Base-by-base conservation (phyloP, 2,113 vertebrate species). In the Erythrocebus patas region DNA sequence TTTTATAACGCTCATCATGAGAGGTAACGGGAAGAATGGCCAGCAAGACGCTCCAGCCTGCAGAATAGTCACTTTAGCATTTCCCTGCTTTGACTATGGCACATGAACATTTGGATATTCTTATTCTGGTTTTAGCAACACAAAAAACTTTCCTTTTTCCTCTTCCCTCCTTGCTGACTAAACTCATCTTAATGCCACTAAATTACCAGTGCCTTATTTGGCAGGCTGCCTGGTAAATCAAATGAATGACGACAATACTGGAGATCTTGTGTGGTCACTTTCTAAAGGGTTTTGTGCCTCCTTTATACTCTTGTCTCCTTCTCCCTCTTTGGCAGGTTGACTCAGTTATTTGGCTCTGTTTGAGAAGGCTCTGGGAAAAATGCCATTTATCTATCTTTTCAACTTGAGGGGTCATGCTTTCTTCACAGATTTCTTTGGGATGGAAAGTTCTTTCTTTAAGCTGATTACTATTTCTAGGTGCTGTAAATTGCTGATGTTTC, bases 351-450 rank as follows among this genome's bases (percentile, higher is more conserved):
- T 96, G 96, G 20, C 73, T 95, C 32, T 64, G 12, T 66, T 86
- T 97, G 73, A 82, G 85, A 96, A 97, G 84, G 9, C n/a, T 83
- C 17, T 82, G 40, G 96, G 93, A 64, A 95, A 96, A 96, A 96
- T 45, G 86, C 97, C 93, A 80, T 91, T 90, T 80, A 82, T 89
- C 81, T 89, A 40, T 92, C 80, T 97, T 96, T 96, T 92, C 11
- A 76, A 64, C 52, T 75, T 75, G 88, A 76, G 75, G 79, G 43
- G 18, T 76, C 50, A 52, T 93, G 73, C 86, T 93, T 93, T 97
- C 96, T 52, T 72, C 96, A 75, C 30, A 93, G 55, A 95, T 92
- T 40, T 59, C 5, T 97, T 40, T 73, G 89, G 87, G 55, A 32
- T 94, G 68, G 40, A 50, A 72, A 40, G 72, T 18, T 22, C 38